Conservation (phyloP, 2,888 invertebrate species). For the Trypoxylon attenuatum region DNA sequence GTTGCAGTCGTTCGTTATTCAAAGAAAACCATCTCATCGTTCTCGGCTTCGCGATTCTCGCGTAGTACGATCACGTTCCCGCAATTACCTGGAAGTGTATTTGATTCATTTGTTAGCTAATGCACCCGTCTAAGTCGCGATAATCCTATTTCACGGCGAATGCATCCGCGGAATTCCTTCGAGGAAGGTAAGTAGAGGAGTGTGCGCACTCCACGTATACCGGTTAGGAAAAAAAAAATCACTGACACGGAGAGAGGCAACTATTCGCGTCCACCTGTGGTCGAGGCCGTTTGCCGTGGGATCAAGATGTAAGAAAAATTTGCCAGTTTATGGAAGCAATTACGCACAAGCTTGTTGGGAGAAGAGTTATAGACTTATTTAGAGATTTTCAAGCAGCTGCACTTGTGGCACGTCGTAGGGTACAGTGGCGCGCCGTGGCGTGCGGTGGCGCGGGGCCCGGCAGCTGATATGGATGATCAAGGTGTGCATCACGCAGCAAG, state of each 20-base stretch:
- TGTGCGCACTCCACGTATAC: too few species aligned
- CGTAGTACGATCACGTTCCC: neutral
- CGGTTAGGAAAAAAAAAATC: too few species aligned
- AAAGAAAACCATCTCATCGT: neutral
- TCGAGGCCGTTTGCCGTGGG: neutral
- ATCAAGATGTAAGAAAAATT: neutral
- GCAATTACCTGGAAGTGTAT: neutral
- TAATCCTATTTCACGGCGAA: neutral
- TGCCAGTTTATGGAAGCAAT: conserved; percentile 16
- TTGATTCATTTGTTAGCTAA: neutral
- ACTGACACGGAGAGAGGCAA: too few species aligned
- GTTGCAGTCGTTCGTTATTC: too few species aligned
- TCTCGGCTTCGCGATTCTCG: neutral
- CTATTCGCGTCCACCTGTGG: too few species aligned
- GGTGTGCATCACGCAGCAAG: conserved; percentile 12
- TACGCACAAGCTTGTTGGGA: conserved; percentile 27
- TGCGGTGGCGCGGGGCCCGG: neutral
- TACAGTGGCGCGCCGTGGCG: too few species aligned
- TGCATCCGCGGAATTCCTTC: neutral
- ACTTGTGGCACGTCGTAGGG: too few species aligned
- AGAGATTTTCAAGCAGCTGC: conserved; percentile 48
- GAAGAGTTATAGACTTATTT: conserved; percentile 48
- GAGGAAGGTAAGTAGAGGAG: neutral
- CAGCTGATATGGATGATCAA: conserved; percentile 40
- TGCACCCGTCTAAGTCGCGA: neutral